Conservation (phyloP, 2,113 vertebrate species). For the Phrynocephalus versicolor region DNA sequence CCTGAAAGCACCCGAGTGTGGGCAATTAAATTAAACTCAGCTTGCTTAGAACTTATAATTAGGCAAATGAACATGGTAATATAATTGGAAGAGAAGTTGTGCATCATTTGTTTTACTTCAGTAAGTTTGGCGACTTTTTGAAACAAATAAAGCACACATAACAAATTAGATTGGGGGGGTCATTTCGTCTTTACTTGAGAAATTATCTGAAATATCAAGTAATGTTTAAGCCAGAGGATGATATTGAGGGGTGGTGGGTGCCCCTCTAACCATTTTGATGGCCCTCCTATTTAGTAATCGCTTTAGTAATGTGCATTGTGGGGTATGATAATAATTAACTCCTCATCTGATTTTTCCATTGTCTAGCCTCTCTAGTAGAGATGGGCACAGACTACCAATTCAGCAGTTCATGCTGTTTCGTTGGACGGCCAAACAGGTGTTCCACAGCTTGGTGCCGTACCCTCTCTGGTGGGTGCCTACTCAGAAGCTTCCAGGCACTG, state of each 20-base stretch:
- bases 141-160: conserved; percentile 18
- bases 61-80: conserved; percentile 42
- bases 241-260: no score
- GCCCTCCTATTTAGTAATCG: not conserved
- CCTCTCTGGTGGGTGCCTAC: no score
- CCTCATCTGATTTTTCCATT: not conserved
- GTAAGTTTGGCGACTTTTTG: conserved; percentile 3
- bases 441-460: no score
- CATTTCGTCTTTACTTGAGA: not conserved
- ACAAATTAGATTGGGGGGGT: conserved; percentile 9
- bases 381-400: no score
- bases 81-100: not conserved
- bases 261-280: not conserved
- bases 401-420: no score
- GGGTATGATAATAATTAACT: not conserved
- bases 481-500: no score
- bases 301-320: not conserved
- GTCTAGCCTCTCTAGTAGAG: no score
- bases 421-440: no score
- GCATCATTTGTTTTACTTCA: conserved; percentile 19
- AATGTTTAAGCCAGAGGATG: not conserved
- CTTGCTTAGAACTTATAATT: conserved; percentile 41
- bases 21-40: conserved; percentile 49
- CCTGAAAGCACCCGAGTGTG: conserved; percentile 32
- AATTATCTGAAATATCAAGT: not conserved